Evolutionary conservation across 2,888 invertebrate species (phyloP).

Genomic region (Merodon equestris): DNA sequence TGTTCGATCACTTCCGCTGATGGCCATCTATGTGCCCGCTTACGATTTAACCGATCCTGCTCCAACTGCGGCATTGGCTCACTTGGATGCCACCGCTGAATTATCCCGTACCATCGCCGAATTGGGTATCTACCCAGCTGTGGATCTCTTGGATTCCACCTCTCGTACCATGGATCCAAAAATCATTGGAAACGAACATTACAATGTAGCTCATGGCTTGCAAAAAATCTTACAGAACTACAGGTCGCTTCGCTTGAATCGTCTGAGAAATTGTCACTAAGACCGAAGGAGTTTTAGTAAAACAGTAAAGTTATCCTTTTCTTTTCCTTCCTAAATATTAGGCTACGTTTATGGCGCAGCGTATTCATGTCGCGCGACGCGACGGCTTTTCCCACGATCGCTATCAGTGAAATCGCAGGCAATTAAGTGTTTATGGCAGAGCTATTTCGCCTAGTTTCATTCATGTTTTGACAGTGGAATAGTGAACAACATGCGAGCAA

Average conservation of each 20-base stretch:
- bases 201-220: conserved; percentile 92
- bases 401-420: no score
- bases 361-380: no score
- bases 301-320: conserved; percentile 49
- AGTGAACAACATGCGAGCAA: no score
- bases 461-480: no score
- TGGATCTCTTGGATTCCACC: conserved; percentile 95
- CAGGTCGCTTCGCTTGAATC: conserved; percentile 90
- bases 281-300: conserved; percentile 81
- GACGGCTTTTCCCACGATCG: no score
- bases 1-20: conserved; percentile 97
- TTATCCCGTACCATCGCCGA: conserved; percentile 95
- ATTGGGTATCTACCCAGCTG: conserved; percentile 95
- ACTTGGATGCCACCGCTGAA: conserved; percentile 97
- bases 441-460: no score
- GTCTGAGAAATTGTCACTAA: conserved; percentile 93
- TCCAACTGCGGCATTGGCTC: conserved; percentile 96
- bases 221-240: conserved; percentile 94
- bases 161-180: conserved; percentile 97
- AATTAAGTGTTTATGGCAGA: no score
- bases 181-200: conserved; percentile 93
- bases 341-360: no score
- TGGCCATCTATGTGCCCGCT: conserved; percentile 96
- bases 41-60: conserved; percentile 98
- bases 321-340: conserved; percentile 67